phyloP scores from a whole-genome alignment of 2,113 vertebrate species.

The Scalopus aquaticus region DNA sequence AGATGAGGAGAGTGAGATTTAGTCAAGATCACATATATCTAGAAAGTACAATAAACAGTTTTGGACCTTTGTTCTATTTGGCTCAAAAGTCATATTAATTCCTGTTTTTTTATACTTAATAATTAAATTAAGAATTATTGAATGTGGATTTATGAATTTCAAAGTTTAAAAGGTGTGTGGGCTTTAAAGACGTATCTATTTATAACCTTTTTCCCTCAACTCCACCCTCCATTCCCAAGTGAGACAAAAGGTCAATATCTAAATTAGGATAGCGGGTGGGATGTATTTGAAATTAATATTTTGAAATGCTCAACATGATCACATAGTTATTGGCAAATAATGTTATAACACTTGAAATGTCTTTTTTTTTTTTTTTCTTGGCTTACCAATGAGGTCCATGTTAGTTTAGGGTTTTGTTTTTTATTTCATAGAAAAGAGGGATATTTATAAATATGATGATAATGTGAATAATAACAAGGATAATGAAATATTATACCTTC shows the following conservation, averaged over 20 bases:
- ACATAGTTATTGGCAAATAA: neutral
- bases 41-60: neutral
- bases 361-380: neutral
- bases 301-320: neutral
- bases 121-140: neutral
- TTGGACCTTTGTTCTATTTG: neutral
- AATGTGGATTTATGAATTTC: neutral
- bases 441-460: neutral
- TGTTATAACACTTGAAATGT: neutral
- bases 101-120: neutral
- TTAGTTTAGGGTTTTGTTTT: neutral
- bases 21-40: neutral
- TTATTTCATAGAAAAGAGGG: neutral
- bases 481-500: neutral
- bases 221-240: neutral
- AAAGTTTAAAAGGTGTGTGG: neutral
- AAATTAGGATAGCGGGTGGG: neutral
- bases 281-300: neutral
- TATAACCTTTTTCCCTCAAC: neutral
- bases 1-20: neutral
- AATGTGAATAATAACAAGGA: neutral
- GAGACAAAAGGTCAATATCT: neutral
- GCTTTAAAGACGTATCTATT: neutral
- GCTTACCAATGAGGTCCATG: neutral
- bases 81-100: neutral